Base-by-base conservation (phyloP, 1,140 invertebrate species). In the Papilio polyxenes region DNA sequence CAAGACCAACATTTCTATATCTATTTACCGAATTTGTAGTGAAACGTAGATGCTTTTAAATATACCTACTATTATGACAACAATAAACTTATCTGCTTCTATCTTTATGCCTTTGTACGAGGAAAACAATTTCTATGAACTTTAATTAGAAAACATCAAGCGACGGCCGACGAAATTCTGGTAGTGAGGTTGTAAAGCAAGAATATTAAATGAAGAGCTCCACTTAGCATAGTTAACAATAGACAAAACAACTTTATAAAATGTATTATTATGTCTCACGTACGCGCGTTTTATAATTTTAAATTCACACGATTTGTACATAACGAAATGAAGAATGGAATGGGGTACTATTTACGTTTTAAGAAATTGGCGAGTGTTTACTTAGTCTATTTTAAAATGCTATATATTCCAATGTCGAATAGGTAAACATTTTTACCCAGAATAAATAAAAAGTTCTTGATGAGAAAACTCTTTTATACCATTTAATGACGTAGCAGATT, bases 61-160 rank as follows among this genome's bases (percentile, higher is more conserved):
- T 10, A 8, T 7, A 65, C 20, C 23, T 31, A 31, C 23, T 13
- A 65, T 31, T 65, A 13, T 65, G 62, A 31, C 10, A 15, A 65
- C 62, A 65, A 65, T 65, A 3, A 15, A 10, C 23, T 62, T 62
- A 62, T 62, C 20, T 65, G 20, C 62, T 8, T 65, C 62, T 65
- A 65, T 72, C 65, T 72, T 72, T 40, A 37, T 72, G 31, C 6
- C 11, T 15, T 40, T 3, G 31, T 72, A 72, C 65, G 65, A 13
- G 31, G 65, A 37, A 72, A 72, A 72, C 15, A 6, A 13, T 37
- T 72, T 72, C 65, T 72, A 37, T 72, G 65, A 72, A 72, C 65
- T 72, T 72, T 13, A 72, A 72, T 72, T 72, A 72, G 62, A 65
- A 31, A 72, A 72, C 65, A 72, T 72, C 65, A 72, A 72, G 65